Conservation (phyloP, 2,888 invertebrate genomes). For the Agrotis puta region DNA sequence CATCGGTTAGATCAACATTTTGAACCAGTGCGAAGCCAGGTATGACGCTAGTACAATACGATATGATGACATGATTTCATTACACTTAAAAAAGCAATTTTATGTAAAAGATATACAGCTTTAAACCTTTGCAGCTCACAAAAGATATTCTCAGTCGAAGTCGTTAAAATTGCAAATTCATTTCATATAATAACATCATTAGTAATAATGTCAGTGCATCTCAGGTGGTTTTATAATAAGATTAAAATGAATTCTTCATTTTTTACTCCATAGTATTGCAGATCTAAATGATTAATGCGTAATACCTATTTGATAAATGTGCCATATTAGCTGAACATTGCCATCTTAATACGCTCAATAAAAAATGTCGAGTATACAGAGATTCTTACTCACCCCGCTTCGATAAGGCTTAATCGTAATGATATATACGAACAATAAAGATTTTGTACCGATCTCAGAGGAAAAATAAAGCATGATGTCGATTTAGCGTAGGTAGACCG, state of each 20-base stretch:
- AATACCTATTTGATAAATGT: conserved; percentile 57
- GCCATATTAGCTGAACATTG: conserved; percentile 56
- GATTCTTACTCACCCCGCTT: conserved; percentile 52
- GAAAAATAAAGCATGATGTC: conserved; percentile 51
- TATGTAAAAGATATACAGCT: not conserved
- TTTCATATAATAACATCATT: conserved; percentile 28
- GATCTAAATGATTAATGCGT: conserved; percentile 44
- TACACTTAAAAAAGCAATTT: not conserved
- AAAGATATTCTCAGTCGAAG: conserved; percentile 3
- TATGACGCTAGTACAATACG: too few relatives aligned
- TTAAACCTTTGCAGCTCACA: conserved; percentile 14
- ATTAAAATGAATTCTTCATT: conserved; percentile 29
- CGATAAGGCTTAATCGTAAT: conserved; percentile 63
- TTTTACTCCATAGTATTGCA: conserved; percentile 21
- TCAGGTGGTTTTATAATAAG: conserved; percentile 19
- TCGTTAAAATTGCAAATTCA: conserved; percentile 22
- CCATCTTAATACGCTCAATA: conserved; percentile 59
- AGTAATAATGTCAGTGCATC: conserved; percentile 34
- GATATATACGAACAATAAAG: conserved; percentile 61
- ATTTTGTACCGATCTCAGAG: conserved; percentile 54
- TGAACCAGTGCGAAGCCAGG: too few relatives aligned
- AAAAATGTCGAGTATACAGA: conserved; percentile 55
- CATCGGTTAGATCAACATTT: too few relatives aligned
- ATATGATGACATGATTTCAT: conserved; percentile 2
- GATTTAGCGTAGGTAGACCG: conserved; percentile 40